Evolutionary conservation across 2,113 vertebrate genomes (phyloP), one percentile per base, ranked within the genome.

Genomic region (Apodemus speciosus): DNA sequence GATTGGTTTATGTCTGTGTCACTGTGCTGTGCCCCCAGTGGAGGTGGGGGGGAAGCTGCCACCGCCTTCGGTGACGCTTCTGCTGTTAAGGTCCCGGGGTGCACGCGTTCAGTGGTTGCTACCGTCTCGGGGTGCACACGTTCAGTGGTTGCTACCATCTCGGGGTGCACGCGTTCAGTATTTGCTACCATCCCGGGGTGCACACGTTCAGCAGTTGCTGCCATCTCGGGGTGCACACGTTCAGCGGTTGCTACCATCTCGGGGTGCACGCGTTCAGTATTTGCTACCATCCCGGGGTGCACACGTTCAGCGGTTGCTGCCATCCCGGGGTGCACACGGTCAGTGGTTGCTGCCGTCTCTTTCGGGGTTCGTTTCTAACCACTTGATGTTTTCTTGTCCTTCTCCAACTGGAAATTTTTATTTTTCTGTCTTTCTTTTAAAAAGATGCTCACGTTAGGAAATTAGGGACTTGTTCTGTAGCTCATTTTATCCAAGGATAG

Each of bases 21-120:
- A 60, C 56, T 35, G 27, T 49, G 71, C 62, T 25, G 2, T 56
- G n/a, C 46, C 60, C 84, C 80, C 14, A 0, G 77, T 25, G 38
- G n/a, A 51, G 83, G 2, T 66, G 40, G 81, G 56, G 16, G 72
- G 51, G 3, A 56, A 40, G 15, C 8, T 9, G 1, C 49, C 0
- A 23, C 40, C 18, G 0, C 43, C 91, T 86, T 21, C 27, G 0
- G 2, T 0, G 3, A 6, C 0, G 8, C 1, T 32, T 38, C 38
- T 6, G 62, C 71, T 23, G 16, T 9, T 40, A 18, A 30, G 1
- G 62, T 72, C 88, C 72, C 0, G 27, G 69, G 6, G 43, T 46
- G 43, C 43, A 46, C 43, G 6, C 43, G 43, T 46, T 46, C 43
- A 46, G 43, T 46, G 43, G 43, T 46, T 46, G 43, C 43, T 46